Evolutionary conservation across 2,797 vertebrate genomes (phyloP), one percentile per base, ranked within the genome.

Genomic region (Tenualosa thibaudeaui): DNA sequence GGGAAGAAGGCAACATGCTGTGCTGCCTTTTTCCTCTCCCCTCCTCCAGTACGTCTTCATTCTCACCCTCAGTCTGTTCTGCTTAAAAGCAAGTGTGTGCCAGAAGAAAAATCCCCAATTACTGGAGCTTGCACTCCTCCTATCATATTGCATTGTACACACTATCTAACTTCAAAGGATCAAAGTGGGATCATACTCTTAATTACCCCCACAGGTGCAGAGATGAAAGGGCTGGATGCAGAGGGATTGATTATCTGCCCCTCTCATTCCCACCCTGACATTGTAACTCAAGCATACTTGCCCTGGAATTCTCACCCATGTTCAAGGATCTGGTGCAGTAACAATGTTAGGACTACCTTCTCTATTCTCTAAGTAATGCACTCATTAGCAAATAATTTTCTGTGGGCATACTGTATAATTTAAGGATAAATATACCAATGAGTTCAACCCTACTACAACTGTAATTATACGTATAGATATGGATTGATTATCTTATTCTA

Each of bases 151-250:
- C 13, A 71, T 58, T 84, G 71, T 60, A 87, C 84, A 50, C 85
- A 56, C 71, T 81, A 56, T 87, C 88, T 87, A 87, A 87, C 88
- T 83, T 81, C 9, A 68, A 78, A 86, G 87, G 89, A 92, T 93
- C 89, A 91, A 91, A 93, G 91, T 85, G 51, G 51, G 87, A 78
- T 89, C 82, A 89, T 90, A 89, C 82, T 75, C 86, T 88, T 92
- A 93, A 94, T 92, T 92, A 91, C 85, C 88, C 89, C 90, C 88
- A 89, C 71, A 90, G 88, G 89, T 91, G 85, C 88, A 87, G 84
- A 88, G 82, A 87, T 89, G 78, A 90, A 86, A 81, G 83, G 40
- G 81, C 87, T 86, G 71, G 81, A 43, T 83, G 75, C 81, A 85
- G 86, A 87, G 87, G 86, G 89, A 89, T 88, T 86, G 81, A 81